Percentiles rank a stretch among this genome's conserved stretches.
These are phyloP conservation scores for Penaeus indicus DNA, from an alignment of 1,140 invertebrate species.

Conservation along the genomic window DNA sequence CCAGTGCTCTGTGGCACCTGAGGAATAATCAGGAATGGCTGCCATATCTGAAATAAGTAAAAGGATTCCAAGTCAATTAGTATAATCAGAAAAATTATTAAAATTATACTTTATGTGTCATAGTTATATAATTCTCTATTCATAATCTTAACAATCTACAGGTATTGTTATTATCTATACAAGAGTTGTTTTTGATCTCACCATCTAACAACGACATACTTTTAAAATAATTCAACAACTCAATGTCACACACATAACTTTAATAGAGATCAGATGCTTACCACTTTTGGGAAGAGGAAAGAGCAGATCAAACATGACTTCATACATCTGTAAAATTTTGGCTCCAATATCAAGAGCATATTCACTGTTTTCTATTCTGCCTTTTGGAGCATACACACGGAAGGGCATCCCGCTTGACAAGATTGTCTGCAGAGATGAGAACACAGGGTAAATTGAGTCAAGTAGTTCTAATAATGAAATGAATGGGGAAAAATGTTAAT, in stretches of 20 bases:
- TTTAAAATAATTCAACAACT: conserved; percentile 35
- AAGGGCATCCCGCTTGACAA: conserved; percentile 61
- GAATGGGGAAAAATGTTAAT: too few relatives aligned
- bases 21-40: conserved; percentile 91
- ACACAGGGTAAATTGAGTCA: too few relatives aligned
- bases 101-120: neutral
- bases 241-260: too few relatives aligned
- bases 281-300: conserved; percentile 71
- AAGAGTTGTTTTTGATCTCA: neutral
- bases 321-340: conserved; percentile 84
- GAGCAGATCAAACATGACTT: conserved; percentile 85
- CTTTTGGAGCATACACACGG: conserved; percentile 83
- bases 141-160: neutral
- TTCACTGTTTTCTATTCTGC: conserved; percentile 81
- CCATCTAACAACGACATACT: neutral
- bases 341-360: conserved; percentile 84
- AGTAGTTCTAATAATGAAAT: too few relatives aligned
- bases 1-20: conserved; percentile 84
- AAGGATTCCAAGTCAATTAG: neutral
- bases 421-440: too few relatives aligned
- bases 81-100: neutral
- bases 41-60: conserved; percentile 79
- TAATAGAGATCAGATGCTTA: conserved; percentile 17
- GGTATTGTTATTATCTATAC: neutral
- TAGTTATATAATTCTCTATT: neutral